These are phyloP conservation scores for Cairina moschata DNA, from an alignment of 2,113 vertebrate genomes.

Conservation along the genomic window DNA sequence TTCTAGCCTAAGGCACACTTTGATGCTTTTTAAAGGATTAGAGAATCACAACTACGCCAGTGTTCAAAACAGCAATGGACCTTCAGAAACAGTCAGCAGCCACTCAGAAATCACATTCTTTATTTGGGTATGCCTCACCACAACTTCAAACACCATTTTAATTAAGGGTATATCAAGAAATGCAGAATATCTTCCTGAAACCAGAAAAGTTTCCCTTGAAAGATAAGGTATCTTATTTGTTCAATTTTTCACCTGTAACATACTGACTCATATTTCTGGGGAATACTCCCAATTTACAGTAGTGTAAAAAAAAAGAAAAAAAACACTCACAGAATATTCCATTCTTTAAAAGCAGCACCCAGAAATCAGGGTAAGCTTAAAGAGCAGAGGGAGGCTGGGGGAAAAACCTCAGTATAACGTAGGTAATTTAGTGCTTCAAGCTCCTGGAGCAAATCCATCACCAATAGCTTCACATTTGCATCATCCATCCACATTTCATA, in stretches of 20 bases:
- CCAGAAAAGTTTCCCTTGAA: neutral
- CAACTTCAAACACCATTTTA: neutral
- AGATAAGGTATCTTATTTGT: neutral
- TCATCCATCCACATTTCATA: neutral
- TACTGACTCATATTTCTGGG: neutral
- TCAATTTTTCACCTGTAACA: neutral
- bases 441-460: neutral
- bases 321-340: neutral
- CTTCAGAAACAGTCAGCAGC: neutral
- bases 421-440: neutral
- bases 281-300: neutral
- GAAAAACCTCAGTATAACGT: neutral
- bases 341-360: neutral
- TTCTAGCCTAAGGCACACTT: neutral
- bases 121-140: neutral
- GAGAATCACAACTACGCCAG: neutral
- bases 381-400: accelerated
- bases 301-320: no score
- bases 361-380: neutral
- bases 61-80: neutral
- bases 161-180: neutral
- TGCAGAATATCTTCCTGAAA: neutral
- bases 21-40: neutral
- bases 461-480: neutral
- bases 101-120: neutral